phyloP scores from a whole-genome alignment of 2,888 invertebrate genomes.

The Drosophila falleni region DNA sequence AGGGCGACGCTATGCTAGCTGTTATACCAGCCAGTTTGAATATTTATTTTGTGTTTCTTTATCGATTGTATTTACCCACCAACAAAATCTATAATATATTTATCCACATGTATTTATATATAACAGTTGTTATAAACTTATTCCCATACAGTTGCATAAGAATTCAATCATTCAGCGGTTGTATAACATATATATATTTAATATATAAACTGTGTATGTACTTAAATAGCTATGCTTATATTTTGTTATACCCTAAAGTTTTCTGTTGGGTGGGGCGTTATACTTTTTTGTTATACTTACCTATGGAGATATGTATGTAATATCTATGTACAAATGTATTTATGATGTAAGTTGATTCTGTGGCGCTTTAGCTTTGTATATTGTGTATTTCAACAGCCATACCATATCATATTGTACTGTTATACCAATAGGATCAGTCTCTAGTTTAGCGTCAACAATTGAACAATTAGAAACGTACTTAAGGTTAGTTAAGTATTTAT shows the following conservation, averaged over 20 bases:
- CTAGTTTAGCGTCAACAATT: background rate
- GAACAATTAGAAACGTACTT: conserved; percentile 10
- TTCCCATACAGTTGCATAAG: conserved; percentile 35
- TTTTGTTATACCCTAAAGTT: conserved; percentile 13
- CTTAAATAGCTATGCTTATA: conserved; percentile 14
- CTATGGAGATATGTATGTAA: conserved; percentile 25
- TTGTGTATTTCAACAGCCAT: conserved; percentile 42
- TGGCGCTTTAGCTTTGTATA: conserved; percentile 66
- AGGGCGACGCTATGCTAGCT: conserved; percentile 60
- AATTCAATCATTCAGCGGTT: conserved; percentile 24
- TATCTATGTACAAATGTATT: conserved; percentile 35
- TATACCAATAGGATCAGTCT: conserved; percentile 23
- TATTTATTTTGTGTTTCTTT: conserved; percentile 48
- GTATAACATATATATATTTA: conserved; percentile 13
- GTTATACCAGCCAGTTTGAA: conserved; percentile 59
- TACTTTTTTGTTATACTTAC: conserved; percentile 14
- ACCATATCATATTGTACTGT: background rate
- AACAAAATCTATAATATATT: conserved; percentile 13
- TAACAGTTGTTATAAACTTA: conserved; percentile 33
- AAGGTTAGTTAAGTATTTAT: conserved; percentile 52
- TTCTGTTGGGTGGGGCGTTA: conserved; percentile 19
- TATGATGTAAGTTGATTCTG: conserved; percentile 49
- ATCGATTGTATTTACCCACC: conserved; percentile 29
- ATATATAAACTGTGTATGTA: conserved; percentile 3
- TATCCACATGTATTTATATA: conserved; percentile 11